Base-by-base conservation (phyloP, 35 echinoderm and acorn worm genomes). In the Apostichopus parvimensis region DNA sequence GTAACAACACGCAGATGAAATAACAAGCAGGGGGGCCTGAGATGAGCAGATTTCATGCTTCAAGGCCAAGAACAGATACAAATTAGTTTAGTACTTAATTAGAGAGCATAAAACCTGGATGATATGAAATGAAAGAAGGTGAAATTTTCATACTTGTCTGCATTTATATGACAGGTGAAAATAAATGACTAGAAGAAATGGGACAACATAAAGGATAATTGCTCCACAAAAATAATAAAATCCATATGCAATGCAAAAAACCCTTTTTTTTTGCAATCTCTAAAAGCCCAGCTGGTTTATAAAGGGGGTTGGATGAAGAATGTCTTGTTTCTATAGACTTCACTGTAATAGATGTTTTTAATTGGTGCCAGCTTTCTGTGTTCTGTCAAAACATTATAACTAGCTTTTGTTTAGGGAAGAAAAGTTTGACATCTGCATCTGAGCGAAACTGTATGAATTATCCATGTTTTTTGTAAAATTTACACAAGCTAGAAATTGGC, bases 1-100 rank as follows among this genome's bases (percentile, higher is more conserved):
- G 58, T 84, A 45, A 84, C 81, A n/a, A 84, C 81, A 84, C 53
- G 81, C 81, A 84, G 81, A 84, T 84, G 81, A 58, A 84, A 84
- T 84, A 84, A 84, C 81, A 84, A 59, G 57, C 81, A 45, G 53
- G 54, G 71, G 81, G 81, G 81, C 81, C 81, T 58, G 81, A 11
- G 57, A 62, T 22, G 81, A 84, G 54, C 55, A 58, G 81, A 84
- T 84, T 84, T 58, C 81, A 84, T 84, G 54, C 54, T 84, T 59
- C 81, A 84, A 84, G 81, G 81, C 53, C 54, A 84, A 18, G 7
- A 84, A 84, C 81, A 84, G 81, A 84, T 84, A 84, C 81, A 84
- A 84, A 84, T 84, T 84, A 59, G 81, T 84, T 84, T 84, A 84
- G 54, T 58, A 58, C 54, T 59, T 84, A 84, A 84, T 84, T 58